Conservation (phyloP, 1,140 invertebrate species). For the Thalassaphorura encarpata region DNA sequence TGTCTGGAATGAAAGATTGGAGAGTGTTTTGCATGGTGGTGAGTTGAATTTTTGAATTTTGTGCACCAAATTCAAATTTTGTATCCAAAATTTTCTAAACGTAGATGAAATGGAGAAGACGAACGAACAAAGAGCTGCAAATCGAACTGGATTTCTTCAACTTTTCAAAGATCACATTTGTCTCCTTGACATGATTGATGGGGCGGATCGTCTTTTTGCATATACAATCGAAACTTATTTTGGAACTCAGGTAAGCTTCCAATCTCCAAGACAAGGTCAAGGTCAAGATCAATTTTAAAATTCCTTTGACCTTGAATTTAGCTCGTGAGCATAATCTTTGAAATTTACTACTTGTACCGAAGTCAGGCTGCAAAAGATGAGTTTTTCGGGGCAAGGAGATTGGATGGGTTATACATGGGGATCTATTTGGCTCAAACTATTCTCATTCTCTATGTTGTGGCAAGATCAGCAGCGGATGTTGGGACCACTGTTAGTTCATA, state of each 20-base stretch:
- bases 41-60: background rate
- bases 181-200: conserved; percentile 13
- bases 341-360: conserved; percentile 12
- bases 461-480: background rate
- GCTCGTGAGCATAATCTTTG: conserved; percentile 6
- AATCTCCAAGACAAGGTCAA: background rate
- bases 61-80: background rate
- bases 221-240: conserved; percentile 15
- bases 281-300: background rate
- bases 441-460: background rate
- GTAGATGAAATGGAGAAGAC: background rate
- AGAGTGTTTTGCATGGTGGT: conserved; percentile 6
- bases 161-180: conserved; percentile 15
- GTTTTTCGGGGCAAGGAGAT: background rate
- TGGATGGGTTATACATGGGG: conserved; percentile 6
- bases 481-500: conserved; percentile 1
- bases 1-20: conserved; percentile 18
- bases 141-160: conserved; percentile 12
- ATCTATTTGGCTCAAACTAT: conserved; percentile 4
- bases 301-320: background rate
- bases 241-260: background rate
- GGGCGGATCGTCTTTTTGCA: conserved; percentile 13
- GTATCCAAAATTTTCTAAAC: background rate
- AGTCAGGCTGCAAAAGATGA: background rate
- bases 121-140: background rate